Evolutionary conservation across 1,140 invertebrate genomes (phyloP), one percentile per base, ranked within the genome.

Genomic region (Zaprionus capensis): DNA sequence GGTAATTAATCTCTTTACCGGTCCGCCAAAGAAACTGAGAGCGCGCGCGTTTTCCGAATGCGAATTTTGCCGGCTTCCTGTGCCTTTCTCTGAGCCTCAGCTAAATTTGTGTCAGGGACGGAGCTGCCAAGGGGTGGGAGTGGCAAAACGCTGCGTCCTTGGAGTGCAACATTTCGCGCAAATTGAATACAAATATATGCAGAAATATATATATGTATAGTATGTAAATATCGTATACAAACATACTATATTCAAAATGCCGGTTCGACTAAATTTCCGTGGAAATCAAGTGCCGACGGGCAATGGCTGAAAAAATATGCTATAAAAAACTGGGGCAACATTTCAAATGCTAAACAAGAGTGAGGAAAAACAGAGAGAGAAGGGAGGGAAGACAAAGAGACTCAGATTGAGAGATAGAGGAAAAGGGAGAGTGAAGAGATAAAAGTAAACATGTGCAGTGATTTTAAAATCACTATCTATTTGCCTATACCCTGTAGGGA

Each of bases 1-100:
- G 49, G 82, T 87, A 88, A 87, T 87, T 87, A 87, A 87, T 88
- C 83, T 87, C 78, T 83, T 87, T 87, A 88, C 83, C 83, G 83
- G 73, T 64, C 46, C 44, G 56, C 68, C 58, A 61, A 76, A 73
- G 63, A 59, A 76, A 68, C 44, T 51, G 26, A 63, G 67, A 80
- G 53, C 46, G 63, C 78, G 65, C 71, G 59, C 80, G 56, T 86
- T 85, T 85, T 76, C 41, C 41, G n/a, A 67, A 77, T 82, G 65
- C 76, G 71, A 87, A 62, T 82, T 87, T 71, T 14, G 67, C 67
- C 80, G 61, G 71, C 63, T 78, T 80, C 66, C 71, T 64, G 22
- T 17, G 56, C 17, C 17, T 22, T 41, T 26, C 15, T 46, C 44
- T 49, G 44, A 36, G 71, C 6, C 3, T 46, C 41, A 17, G 7